Evolutionary conservation across 2,797 vertebrate species (phyloP).

Genomic region (Anniella stebbinsi): DNA sequence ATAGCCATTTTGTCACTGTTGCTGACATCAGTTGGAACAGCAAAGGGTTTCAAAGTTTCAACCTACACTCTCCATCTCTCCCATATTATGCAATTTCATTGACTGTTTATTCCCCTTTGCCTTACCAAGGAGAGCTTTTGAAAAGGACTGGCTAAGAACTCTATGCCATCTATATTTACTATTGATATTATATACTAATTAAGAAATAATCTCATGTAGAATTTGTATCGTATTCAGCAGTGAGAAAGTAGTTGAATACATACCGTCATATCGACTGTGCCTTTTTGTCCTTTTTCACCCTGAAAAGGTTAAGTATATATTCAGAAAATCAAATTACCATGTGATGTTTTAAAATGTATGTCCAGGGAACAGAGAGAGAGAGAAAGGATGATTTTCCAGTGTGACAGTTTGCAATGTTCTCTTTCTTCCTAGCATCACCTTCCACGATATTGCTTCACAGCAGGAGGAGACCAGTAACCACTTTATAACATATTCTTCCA

Average conservation of each 20-base stretch:
- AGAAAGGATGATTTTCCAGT: background rate
- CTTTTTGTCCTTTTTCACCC: slow-evolving; percentile 84
- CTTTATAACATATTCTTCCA: too few relatives aligned
- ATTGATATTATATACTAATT: background rate
- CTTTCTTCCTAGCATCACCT: background rate
- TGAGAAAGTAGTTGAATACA: slow-evolving; percentile 65
- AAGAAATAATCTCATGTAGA: background rate
- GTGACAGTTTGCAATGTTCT: too few relatives aligned
- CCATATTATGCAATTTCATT: background rate
- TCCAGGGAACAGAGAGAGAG: background rate
- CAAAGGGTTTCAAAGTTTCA: background rate
- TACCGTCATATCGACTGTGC: slow-evolving; percentile 78
- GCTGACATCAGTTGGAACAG: background rate
- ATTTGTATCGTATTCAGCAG: background rate
- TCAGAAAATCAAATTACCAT: background rate
- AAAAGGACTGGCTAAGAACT: background rate
- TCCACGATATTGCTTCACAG: background rate
- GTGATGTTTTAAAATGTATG: too few relatives aligned
- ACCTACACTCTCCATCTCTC: background rate
- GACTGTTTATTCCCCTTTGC: background rate
- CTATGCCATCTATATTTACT: background rate
- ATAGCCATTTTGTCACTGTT: background rate
- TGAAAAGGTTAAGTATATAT: slow-evolving; percentile 68
- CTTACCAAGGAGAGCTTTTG: background rate
- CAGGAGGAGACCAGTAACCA: background rate